Conservation (phyloP, 2,888 invertebrate genomes). For the Syrphus vitripennis region DNA sequence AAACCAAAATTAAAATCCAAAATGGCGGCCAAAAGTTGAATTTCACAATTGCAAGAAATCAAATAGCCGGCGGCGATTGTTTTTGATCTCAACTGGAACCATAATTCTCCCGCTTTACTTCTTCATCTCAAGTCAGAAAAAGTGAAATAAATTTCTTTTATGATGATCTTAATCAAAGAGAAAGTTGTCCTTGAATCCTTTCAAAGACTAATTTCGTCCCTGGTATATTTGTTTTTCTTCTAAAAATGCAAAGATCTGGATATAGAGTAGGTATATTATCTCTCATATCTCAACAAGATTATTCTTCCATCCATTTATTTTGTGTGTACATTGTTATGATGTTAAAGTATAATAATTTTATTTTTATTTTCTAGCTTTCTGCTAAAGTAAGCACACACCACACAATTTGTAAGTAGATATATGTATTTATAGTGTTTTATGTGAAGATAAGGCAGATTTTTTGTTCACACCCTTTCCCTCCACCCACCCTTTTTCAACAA, state of each 20-base stretch:
- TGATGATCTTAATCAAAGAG: background rate
- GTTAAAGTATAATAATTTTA: slow-evolving; percentile 19
- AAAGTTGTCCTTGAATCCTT: background rate
- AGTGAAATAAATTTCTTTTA: background rate
- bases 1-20: no score
- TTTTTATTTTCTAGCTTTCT: slow-evolving; percentile 1
- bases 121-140: no score
- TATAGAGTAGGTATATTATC: background rate
- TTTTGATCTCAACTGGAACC: no score
- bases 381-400: slow-evolving; percentile 28
- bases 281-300: slow-evolving; percentile 29
- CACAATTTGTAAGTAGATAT: background rate
- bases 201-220: background rate
- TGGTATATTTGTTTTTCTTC: background rate
- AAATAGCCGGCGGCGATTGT: no score
- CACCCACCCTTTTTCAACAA: background rate
- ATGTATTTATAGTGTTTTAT: slow-evolving; percentile 12
- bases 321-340: slow-evolving; percentile 1
- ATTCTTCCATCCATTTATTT: slow-evolving; percentile 2
- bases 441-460: slow-evolving; percentile 4
- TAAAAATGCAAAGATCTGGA: background rate
- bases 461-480: background rate
- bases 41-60: no score
- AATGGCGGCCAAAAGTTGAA: no score
- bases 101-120: no score